Conservation (phyloP, 2,797 vertebrate genomes). For the Chelidonichthys spinosus region DNA sequence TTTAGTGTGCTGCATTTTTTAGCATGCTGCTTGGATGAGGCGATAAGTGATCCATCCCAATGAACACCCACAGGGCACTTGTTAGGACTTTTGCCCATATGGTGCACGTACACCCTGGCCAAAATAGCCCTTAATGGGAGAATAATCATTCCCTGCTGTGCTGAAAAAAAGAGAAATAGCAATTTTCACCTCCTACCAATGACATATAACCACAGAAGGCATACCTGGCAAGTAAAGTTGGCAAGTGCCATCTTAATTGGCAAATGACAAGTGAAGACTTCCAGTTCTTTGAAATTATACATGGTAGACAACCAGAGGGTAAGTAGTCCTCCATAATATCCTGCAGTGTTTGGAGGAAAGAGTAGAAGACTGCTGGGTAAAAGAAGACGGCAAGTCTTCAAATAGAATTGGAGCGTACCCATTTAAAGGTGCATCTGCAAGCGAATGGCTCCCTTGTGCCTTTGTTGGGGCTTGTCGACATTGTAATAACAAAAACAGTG, state of each 20-base stretch:
- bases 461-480: conserved; percentile 11
- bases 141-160: conserved; percentile 79
- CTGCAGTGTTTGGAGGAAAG: conserved; percentile 8
- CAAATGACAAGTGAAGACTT: conserved; percentile 48
- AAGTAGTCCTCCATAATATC: conserved; percentile 56
- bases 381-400: conserved; percentile 57
- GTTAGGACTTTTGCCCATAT: conserved; percentile 54
- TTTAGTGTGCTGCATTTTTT: conserved; percentile 55
- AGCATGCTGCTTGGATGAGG: conserved; percentile 47
- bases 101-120: conserved; percentile 40
- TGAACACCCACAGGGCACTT: conserved; percentile 62
- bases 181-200: conserved; percentile 51
- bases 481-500: conserved; percentile 28
- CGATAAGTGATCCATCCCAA: conserved; percentile 51
- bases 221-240: conserved; percentile 66
- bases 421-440: conserved; percentile 68
- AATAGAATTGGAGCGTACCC: conserved; percentile 55
- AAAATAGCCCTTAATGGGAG: conserved; percentile 72
- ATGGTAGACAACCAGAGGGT: background rate
- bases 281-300: conserved; percentile 47
- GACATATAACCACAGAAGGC: conserved; percentile 43
- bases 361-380: conserved; percentile 45
- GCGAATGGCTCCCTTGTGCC: conserved; percentile 11
- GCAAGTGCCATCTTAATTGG: conserved; percentile 50
- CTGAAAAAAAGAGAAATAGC: conserved; percentile 43